A percentile compares a stretch with the other conserved stretches of the same genome.
phyloP scores from a whole-genome alignment of 2,113 vertebrate species.

The Malurus cyaneus region DNA sequence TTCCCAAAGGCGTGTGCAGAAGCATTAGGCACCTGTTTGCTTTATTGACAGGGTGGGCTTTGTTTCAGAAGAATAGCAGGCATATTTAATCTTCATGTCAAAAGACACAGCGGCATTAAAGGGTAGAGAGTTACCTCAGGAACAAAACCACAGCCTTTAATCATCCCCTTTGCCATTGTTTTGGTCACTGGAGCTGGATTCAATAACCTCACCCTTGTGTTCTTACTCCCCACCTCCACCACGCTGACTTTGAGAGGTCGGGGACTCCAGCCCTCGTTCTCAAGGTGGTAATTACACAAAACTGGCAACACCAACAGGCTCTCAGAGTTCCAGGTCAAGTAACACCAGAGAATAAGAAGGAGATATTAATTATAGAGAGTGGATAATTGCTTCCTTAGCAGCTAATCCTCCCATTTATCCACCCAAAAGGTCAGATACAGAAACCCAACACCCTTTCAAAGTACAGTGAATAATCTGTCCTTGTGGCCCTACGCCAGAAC shows the following conservation, averaged over 20 bases:
- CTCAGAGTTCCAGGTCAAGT: conserved; percentile 50
- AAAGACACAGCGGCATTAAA: conserved; percentile 45
- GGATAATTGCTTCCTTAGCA: conserved; percentile 69
- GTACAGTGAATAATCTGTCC: conserved; percentile 43
- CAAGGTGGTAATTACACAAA: conserved; percentile 44
- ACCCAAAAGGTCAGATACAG: conserved; percentile 58
- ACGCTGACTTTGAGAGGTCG: neutral
- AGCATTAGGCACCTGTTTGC: conserved; percentile 40
- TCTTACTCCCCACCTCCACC: neutral
- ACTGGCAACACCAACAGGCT: conserved; percentile 37
- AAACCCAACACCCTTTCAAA: conserved; percentile 56
- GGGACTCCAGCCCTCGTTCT: neutral
- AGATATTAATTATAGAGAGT: conserved; percentile 67
- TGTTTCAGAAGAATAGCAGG: conserved; percentile 25
- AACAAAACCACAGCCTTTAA: conserved; percentile 29
- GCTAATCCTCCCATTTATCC: conserved; percentile 67
- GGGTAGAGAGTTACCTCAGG: conserved; percentile 33
- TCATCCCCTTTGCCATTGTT: neutral
- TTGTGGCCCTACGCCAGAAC: conserved; percentile 11
- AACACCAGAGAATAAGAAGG: conserved; percentile 52
- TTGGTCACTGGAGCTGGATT: conserved; percentile 18
- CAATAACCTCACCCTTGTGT: neutral
- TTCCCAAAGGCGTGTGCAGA: conserved; percentile 28
- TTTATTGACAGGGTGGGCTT: conserved; percentile 33
- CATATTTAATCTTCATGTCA: conserved; percentile 49